Evolutionary conservation across 92 coral and sea anemone species (phyloP).

Genomic region (Heteractis magnifica): DNA sequence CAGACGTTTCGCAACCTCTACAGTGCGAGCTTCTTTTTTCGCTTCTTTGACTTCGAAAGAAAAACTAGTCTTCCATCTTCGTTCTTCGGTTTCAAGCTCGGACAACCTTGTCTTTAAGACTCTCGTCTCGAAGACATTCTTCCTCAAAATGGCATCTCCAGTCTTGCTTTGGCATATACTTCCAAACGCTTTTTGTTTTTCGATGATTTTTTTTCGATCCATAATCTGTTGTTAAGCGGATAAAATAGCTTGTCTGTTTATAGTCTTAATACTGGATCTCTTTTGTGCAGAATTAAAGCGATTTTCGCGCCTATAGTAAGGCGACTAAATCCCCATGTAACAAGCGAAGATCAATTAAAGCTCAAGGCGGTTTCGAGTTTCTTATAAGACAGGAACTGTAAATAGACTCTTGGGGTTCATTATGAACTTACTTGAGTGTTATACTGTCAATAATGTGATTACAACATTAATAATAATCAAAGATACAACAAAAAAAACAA

Average conservation of each 20-base stretch:
- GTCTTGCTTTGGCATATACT: constrained; percentile 46
- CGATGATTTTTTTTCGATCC: constrained; percentile 47
- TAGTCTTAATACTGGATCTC: not conserved
- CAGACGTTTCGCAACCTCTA: constrained; percentile 11
- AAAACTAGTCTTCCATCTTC: constrained; percentile 43
- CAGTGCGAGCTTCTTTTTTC: constrained; percentile 35
- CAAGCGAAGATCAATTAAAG: not conserved
- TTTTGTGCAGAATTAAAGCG: not conserved
- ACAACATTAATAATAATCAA: not conserved
- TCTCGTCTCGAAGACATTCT: constrained; percentile 45
- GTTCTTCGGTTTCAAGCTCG: constrained; percentile 39
- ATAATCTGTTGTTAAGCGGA: constrained; percentile 7
- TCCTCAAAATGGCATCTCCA: constrained; percentile 56
- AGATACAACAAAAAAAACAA: not conserved
- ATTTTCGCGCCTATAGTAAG: not conserved
- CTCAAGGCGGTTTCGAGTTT: not conserved
- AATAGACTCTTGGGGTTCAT: constrained; percentile 20
- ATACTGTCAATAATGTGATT: constrained; percentile 6
- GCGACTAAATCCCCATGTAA: not conserved
- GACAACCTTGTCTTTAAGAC: constrained; percentile 38
- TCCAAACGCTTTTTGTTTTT: constrained; percentile 43
- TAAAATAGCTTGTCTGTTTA: not conserved
- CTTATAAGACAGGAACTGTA: not conserved
- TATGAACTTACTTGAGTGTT: constrained; percentile 27
- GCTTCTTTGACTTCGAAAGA: constrained; percentile 38